These are phyloP conservation scores for Protobothrops flavoviridis DNA, from an alignment of 2,113 vertebrate species.

Conservation along the genomic window DNA sequence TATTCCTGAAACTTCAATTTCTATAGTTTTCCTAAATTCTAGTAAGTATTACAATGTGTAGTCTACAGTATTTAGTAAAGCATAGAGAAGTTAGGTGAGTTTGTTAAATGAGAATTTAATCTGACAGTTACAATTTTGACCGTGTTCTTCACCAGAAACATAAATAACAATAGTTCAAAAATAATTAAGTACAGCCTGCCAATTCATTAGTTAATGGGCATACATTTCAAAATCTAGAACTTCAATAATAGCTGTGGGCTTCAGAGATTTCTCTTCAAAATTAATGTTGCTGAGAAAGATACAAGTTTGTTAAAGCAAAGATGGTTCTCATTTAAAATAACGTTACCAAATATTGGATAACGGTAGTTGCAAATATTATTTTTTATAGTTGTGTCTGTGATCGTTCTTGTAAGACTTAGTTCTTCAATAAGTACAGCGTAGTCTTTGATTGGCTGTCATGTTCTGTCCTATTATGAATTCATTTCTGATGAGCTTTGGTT, in stretches of 20 bases:
- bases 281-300: not conserved
- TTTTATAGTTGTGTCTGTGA: not conserved
- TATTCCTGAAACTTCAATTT: not conserved
- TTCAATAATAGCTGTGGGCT: not conserved
- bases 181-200: not conserved
- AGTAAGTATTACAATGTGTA: not conserved
- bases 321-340: not conserved
- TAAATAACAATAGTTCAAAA: not conserved
- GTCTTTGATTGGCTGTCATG: constrained; percentile 9
- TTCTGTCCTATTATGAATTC: not conserved
- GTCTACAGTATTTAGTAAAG: not conserved
- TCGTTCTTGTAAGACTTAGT: not conserved
- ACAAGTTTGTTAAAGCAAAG: not conserved
- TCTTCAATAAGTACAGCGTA: not conserved
- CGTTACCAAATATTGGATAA: not conserved
- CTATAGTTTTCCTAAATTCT: not conserved
- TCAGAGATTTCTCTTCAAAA: not conserved
- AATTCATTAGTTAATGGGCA: not conserved
- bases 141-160: not conserved
- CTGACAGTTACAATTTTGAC: not conserved
- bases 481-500: constrained; percentile 1
- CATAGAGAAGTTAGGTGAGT: not conserved
- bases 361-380: not conserved
- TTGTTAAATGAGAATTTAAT: not conserved
- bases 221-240: not conserved